phyloP scores from a whole-genome alignment of 2,888 invertebrate genomes.

The Dryadula phaetusa region DNA sequence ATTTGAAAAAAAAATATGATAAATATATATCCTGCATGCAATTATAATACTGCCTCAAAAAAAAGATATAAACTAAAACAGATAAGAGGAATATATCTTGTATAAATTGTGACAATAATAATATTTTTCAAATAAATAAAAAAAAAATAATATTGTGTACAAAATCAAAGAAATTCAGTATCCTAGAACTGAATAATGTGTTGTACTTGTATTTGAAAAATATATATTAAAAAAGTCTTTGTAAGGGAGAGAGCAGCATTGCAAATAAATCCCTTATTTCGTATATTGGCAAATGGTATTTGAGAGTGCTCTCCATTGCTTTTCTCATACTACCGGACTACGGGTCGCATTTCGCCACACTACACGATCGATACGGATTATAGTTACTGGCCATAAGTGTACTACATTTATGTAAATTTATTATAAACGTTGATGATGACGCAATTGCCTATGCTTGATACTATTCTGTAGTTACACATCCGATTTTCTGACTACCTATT shows the following conservation, averaged over 20 bases:
- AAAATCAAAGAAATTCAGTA: neutral
- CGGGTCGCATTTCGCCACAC: slow-evolving; percentile 12
- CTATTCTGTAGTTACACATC: too few relatives aligned
- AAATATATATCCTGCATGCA: too few relatives aligned
- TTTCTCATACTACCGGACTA: slow-evolving; percentile 2
- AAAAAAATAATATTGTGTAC: too few relatives aligned
- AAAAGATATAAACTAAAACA: too few relatives aligned
- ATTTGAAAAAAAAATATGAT: neutral
- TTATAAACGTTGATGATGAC: neutral
- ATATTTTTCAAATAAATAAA: too few relatives aligned
- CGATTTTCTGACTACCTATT: too few relatives aligned
- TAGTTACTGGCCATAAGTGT: neutral
- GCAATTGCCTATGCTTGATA: too few relatives aligned
- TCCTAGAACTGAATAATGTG: too few relatives aligned
- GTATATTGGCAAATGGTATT: slow-evolving; percentile 17
- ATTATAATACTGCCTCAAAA: neutral
- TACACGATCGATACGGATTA: slow-evolving; percentile 20
- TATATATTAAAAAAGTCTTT: neutral
- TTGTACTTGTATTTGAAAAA: neutral
- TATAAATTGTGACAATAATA: too few relatives aligned
- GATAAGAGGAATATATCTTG: too few relatives aligned
- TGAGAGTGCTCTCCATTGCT: slow-evolving; percentile 17
- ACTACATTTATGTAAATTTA: neutral
- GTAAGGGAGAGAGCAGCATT: slow-evolving; percentile 14
- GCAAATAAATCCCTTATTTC: neutral